Conservation (phyloP, 2,888 invertebrate species). For the Leistus spinibarbis region DNA sequence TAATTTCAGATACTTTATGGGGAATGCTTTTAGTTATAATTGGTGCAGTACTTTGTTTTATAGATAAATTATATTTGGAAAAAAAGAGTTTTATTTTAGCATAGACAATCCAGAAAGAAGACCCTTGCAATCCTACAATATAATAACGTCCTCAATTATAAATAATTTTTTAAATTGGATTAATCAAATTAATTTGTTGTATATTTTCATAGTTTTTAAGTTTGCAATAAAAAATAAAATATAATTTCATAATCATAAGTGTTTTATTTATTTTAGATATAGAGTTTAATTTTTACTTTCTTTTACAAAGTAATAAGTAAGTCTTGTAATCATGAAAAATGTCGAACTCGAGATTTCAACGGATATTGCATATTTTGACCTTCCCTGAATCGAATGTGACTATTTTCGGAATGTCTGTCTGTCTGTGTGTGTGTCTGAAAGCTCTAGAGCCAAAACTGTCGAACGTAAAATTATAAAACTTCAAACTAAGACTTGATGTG, state of each 20-base stretch:
- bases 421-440: too few species aligned
- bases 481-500: too few species aligned
- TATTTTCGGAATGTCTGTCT: too few species aligned
- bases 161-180: background rate
- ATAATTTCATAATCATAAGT: background rate
- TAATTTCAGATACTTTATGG: conserved; percentile 48
- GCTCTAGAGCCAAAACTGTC: too few species aligned
- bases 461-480: too few species aligned
- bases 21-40: conserved; percentile 65
- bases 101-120: background rate
- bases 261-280: background rate
- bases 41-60: conserved; percentile 68
- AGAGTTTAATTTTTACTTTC: too few species aligned
- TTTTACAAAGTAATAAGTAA: too few species aligned
- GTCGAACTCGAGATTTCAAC: too few species aligned
- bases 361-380: too few species aligned
- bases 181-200: background rate
- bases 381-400: too few species aligned
- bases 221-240: background rate
- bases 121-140: background rate
- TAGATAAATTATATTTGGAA: conserved; percentile 55
- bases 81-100: background rate
- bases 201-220: background rate
- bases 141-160: background rate
- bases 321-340: too few species aligned